Percentiles rank a stretch among this genome's conserved stretches.
These are phyloP conservation scores for Platyscapa corneri DNA, from an alignment of 1,140 invertebrate genomes.

Conservation along the genomic window DNA sequence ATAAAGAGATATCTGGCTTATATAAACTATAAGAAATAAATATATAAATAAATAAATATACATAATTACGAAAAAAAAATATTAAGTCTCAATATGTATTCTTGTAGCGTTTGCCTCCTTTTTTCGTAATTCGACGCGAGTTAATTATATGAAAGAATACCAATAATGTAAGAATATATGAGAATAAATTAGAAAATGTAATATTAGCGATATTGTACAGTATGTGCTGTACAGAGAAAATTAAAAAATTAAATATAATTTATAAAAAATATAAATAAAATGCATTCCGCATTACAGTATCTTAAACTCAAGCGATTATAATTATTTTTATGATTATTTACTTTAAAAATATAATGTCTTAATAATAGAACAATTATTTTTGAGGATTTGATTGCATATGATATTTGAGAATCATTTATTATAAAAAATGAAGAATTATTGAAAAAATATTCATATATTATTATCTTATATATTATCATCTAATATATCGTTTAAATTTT, in stretches of 20 bases:
- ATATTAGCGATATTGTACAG: slow-evolving; percentile 19
- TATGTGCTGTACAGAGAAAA: slow-evolving; percentile 19
- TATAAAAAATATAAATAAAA: slow-evolving; percentile 53
- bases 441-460: too few relatives aligned
- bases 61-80: background rate
- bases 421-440: too few relatives aligned
- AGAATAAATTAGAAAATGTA: background rate
- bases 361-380: too few relatives aligned
- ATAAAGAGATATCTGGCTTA: slow-evolving; percentile 26
- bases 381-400: too few relatives aligned
- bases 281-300: background rate
- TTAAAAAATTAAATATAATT: slow-evolving; percentile 44
- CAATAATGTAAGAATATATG: background rate
- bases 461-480: too few relatives aligned
- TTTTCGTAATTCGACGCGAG: background rate
- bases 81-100: background rate
- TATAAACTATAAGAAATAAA: slow-evolving; percentile 16
- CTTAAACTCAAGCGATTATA: slow-evolving; percentile 10
- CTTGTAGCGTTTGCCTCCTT: background rate
- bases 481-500: too few relatives aligned
- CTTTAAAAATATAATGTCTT: background rate
- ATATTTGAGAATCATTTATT: too few relatives aligned
- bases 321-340: background rate
- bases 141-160: slow-evolving; percentile 23
- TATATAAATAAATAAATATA: slow-evolving; percentile 10